Percentiles rank a stretch among this genome's conserved stretches.
Conservation (phyloP, 2,113 vertebrate genomes). For the Chroicocephalus ridibundus region DNA sequence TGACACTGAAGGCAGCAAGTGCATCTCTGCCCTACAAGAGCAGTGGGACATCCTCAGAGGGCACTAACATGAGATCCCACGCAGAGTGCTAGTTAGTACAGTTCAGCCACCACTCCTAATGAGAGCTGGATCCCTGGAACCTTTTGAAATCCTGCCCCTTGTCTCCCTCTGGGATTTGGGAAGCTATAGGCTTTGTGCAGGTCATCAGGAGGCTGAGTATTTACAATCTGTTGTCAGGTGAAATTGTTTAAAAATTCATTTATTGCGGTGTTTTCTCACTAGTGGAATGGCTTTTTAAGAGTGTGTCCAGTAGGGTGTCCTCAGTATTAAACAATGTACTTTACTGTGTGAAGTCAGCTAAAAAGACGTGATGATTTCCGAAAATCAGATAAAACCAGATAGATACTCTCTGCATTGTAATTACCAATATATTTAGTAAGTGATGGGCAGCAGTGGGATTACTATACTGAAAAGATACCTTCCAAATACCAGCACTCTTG, state of each 20-base stretch:
- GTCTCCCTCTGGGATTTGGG: not conserved
- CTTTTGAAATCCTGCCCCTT: not conserved
- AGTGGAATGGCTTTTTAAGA: not conserved
- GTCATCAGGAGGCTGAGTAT: not conserved
- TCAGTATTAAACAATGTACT: not conserved
- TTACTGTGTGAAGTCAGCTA: not conserved
- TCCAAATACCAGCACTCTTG: not conserved
- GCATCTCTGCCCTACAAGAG: not conserved
- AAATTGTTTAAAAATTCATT: not conserved
- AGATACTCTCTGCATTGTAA: not conserved
- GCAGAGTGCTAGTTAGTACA: not conserved
- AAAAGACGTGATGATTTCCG: not conserved
- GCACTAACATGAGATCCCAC: not conserved
- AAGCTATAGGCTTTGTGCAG: not conserved
- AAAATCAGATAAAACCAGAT: not conserved
- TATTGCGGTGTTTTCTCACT: not conserved
- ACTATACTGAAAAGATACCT: not conserved
- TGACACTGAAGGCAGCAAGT: rapidly evolving
- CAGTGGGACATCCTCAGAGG: not conserved
- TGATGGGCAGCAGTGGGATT: not conserved
- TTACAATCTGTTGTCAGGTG: not conserved
- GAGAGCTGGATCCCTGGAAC: not conserved
- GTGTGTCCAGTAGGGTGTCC: not conserved
- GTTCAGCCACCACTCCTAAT: not conserved
- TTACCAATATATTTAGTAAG: not conserved